Evolutionary conservation across 2,113 vertebrate genomes (phyloP), one percentile per base, ranked within the genome.

Genomic region (Andinoacara biseriatus): DNA sequence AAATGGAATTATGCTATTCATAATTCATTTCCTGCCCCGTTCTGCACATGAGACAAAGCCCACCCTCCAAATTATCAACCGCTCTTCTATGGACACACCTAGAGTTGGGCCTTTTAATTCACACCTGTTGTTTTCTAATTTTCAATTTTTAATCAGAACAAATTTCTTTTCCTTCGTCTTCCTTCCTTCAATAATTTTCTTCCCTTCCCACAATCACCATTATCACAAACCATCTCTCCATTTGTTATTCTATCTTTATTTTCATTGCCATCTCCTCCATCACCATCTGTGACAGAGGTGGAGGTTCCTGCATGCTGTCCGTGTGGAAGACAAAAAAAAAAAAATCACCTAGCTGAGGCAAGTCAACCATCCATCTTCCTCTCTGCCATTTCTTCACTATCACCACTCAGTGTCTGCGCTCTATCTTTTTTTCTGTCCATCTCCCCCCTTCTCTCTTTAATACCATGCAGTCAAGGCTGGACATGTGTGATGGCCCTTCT

Each of bases 331-430:
- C 20, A 31, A 26, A 78, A 83, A 78, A 81, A 52, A 38, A 59
- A 76, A 86, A 92, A 91, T 92, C 80, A 89, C 80, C 40, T 74
- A 83, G 77, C 83, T 14, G 82, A 89, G 85, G 89, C 59, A 33
- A 87, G 90, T 93, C 92, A 89, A 92, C 87, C 86, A 95, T 94
- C 93, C 94, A 93, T 95, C 93, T 92, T 93, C 84, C 72, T 87
- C 58, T 80, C 80, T 26, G 61, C 85, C 83, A 33, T 86, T 76
- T 60, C 77, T 87, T 85, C 86, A 57, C 90, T 85, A 86, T 93
- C 85, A 15, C 85, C 82, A 86, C 77, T 87, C 67, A 29, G 35
- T 82, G 86, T 88, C 88, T 77, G 78, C 58, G 86, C 86, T 88
- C 83, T 83, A 86, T 92, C 88, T 87, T 74, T 87, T 74, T 76